Conservation (phyloP, 2,888 invertebrate species). For the Heliconius charithonia region DNA sequence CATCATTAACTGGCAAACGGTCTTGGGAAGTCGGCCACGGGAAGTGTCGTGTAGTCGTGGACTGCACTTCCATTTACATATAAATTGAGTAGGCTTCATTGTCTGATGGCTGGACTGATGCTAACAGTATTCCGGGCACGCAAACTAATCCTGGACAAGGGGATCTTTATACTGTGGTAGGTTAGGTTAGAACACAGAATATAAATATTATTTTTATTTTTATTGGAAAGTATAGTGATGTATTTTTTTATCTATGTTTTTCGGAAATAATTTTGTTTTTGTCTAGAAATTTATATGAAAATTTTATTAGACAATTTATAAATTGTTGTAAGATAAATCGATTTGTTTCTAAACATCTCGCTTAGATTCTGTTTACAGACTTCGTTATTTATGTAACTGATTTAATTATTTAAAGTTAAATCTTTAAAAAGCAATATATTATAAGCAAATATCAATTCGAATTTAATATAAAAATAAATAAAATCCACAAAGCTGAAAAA, state of each 20-base stretch:
- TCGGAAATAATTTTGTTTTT: too few species aligned
- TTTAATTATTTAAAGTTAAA: too few species aligned
- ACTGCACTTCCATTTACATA: conserved; percentile 66
- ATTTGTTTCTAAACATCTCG: too few species aligned
- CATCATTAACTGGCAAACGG: conserved; percentile 54
- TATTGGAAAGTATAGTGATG: too few species aligned
- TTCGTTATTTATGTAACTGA: too few species aligned
- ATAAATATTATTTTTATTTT: not conserved
- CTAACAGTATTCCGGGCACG: conserved; percentile 65
- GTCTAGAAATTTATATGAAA: too few species aligned
- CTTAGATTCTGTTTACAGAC: too few species aligned
- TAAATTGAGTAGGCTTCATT: conserved; percentile 68
- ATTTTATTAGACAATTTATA: too few species aligned
- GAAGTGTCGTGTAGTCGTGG: conserved; percentile 61
- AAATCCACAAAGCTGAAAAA: not conserved
- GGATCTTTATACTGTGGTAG: conserved; percentile 15
- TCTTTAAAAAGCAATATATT: not conserved
- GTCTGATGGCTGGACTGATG: conserved; percentile 56
- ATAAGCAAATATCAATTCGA: not conserved
- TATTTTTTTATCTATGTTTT: too few species aligned
- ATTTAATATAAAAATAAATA: not conserved
- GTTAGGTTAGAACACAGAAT: not conserved
- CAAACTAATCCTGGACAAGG: conserved; percentile 43
- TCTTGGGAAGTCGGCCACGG: conserved; percentile 46
- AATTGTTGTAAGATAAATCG: too few species aligned